Conservation (phyloP, 2,888 invertebrate species). For the Slavum lentiscoides region DNA sequence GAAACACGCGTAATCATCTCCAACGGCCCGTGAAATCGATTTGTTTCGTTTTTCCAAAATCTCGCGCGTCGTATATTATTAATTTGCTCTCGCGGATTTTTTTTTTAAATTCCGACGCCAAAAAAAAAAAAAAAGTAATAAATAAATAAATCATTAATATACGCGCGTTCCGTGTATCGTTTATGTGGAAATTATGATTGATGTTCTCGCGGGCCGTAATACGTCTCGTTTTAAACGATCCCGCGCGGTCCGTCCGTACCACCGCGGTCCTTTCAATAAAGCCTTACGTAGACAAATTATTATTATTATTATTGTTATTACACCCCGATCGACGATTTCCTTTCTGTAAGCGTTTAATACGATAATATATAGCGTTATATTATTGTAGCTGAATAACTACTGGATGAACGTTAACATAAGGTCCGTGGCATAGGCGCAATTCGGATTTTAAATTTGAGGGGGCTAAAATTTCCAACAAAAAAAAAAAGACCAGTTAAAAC, state of each 20-base stretch:
- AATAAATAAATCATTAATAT: constrained; percentile 34
- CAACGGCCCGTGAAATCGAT: constrained; percentile 48
- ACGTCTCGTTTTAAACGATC: constrained; percentile 13
- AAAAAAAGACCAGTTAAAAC: too few species aligned
- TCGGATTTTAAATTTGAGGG: too few species aligned
- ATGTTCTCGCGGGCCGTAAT: background rate
- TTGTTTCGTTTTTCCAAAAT: constrained; percentile 31
- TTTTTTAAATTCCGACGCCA: background rate
- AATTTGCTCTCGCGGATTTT: background rate
- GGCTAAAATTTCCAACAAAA: too few species aligned
- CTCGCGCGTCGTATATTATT: constrained; percentile 3
- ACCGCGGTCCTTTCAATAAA: background rate
- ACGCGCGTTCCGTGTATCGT: background rate
- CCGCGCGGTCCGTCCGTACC: background rate
- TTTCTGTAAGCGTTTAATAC: too few species aligned
- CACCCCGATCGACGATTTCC: too few species aligned
- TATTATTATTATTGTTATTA: background rate
- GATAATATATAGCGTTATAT: too few species aligned
- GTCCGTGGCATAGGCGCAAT: too few species aligned
- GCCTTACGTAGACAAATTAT: constrained; percentile 12
- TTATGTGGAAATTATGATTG: constrained; percentile 37
- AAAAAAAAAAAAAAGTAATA: background rate
- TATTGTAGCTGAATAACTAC: too few species aligned
- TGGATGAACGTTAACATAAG: too few species aligned
- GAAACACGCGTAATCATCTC: constrained; percentile 41